Base-by-base conservation (phyloP, 2,113 vertebrate species). In the Hipposideros armiger region DNA sequence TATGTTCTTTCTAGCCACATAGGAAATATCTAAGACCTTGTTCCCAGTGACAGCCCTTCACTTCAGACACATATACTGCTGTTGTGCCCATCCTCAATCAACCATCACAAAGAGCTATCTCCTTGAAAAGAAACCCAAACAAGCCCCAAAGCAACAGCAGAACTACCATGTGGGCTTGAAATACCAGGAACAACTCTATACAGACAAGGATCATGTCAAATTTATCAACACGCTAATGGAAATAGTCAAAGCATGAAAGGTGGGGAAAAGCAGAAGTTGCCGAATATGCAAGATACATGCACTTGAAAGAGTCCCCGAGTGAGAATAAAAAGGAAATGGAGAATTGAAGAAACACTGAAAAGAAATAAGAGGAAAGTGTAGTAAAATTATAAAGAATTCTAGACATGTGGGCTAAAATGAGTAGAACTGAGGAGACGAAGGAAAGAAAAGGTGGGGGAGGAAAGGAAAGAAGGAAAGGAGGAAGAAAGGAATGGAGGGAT, bases 81-180 rank as follows among this genome's bases (percentile, higher is more conserved):
- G 74, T 58, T 66, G 28, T n/a, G 60, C 30, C 52, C 72, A 42
- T 87, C 45, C 19, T 92, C 69, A 84, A 28, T 91, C 45, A 94
- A 84, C 36, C 13, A 58, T 62, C 40, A 72, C 40, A 54, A 32
- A 56, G 52, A 69, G 66, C 19, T 50, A 82, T 91, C 24, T 64
- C 92, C 56, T 82, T 52, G 56, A 40, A 81, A 95, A 90, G 20
- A n/a, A 94, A 89, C 74, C 20, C 64, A 95, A 81, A 40, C 1
- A 24, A 89, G 50, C 32, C 52, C 36, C 45, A 92, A 83, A 80
- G 24, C 42, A 40, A 84, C 64, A 91, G 50, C 24, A 80, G 45
- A 70, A 91, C 8, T 60, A 82, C 4, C 11, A n/a, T 32, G 52
- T 66, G 36, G 52, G 70, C n/a, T 72, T 72, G 70, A 92, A 91